Conservation (phyloP, 2,113 vertebrate genomes). For the Charadrius vociferus region DNA sequence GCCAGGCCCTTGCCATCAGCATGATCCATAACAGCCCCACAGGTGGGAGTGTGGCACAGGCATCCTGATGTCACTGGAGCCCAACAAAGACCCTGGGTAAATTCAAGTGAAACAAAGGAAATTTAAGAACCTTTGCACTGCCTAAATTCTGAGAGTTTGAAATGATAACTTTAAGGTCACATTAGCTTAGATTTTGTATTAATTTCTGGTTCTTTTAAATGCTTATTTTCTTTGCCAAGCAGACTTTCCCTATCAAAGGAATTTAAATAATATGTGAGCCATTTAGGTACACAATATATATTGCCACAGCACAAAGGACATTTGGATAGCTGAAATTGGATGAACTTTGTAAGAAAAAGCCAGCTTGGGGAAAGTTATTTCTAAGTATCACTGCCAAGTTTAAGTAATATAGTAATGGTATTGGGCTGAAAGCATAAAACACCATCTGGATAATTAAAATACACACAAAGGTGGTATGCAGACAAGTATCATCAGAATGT, state of each 20-base stretch:
- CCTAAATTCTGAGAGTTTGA: not conserved
- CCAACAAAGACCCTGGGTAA: too few relatives aligned
- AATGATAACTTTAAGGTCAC: not conserved
- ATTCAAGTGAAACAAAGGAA: too few relatives aligned
- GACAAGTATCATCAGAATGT: not conserved
- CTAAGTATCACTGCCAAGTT: slow-evolving; percentile 21
- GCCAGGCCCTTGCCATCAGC: too few relatives aligned
- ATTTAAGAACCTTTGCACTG: not conserved
- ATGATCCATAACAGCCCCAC: too few relatives aligned
- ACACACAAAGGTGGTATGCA: not conserved
- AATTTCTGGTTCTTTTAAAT: not conserved
- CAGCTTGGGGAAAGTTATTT: slow-evolving; percentile 21
- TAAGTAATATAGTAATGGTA: slow-evolving; percentile 38
- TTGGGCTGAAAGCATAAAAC: not conserved
- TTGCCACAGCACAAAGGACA: not conserved
- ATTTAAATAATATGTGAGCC: not conserved
- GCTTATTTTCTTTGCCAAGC: not conserved
- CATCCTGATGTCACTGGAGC: too few relatives aligned
- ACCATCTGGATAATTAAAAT: slow-evolving; percentile 46
- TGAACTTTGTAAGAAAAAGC: slow-evolving; percentile 37
- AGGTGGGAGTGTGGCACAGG: too few relatives aligned
- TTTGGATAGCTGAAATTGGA: slow-evolving; percentile 15
- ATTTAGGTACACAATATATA: not conserved
- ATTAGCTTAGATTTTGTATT: not conserved
- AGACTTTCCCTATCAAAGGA: not conserved